Evolutionary conservation across 2,113 vertebrate species (phyloP).

Genomic region (Stegostoma tigrinum): DNA sequence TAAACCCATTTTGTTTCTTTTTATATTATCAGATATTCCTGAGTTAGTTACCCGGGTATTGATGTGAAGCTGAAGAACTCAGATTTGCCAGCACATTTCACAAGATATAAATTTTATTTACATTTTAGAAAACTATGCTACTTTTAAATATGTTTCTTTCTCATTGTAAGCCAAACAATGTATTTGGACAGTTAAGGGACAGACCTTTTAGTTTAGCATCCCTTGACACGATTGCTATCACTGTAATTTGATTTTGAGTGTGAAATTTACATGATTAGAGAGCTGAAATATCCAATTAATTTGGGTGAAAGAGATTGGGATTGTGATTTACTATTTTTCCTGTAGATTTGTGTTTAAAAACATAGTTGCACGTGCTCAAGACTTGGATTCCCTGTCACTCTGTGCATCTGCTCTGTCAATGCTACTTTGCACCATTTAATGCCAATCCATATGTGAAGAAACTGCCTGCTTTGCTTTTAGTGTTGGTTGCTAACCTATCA

Average conservation of each 20-base stretch:
- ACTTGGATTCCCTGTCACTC: neutral
- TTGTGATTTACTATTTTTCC: neutral
- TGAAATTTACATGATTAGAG: neutral
- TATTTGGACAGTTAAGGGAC: neutral
- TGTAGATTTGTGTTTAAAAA: neutral
- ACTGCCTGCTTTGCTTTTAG: neutral
- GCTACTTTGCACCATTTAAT: neutral
- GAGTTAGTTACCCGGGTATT: neutral
- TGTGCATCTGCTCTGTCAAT: neutral
- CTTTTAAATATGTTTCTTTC: neutral
- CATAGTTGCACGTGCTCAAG: neutral
- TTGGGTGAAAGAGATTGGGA: neutral
- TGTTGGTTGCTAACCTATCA: constrained; percentile 4
- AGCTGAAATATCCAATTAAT: neutral
- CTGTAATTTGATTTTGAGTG: neutral
- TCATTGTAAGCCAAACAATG: neutral
- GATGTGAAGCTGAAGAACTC: neutral
- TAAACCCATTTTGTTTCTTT: neutral
- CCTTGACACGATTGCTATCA: neutral
- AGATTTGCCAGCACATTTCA: neutral
- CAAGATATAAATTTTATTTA: neutral
- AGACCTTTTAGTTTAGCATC: neutral
- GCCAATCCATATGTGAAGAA: neutral
- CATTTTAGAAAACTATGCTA: neutral
- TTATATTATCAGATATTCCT: neutral